phyloP scores from a whole-genome alignment of 37 sponge, comb jelly and placozoan genomes.

The Axinella damicornis region DNA sequence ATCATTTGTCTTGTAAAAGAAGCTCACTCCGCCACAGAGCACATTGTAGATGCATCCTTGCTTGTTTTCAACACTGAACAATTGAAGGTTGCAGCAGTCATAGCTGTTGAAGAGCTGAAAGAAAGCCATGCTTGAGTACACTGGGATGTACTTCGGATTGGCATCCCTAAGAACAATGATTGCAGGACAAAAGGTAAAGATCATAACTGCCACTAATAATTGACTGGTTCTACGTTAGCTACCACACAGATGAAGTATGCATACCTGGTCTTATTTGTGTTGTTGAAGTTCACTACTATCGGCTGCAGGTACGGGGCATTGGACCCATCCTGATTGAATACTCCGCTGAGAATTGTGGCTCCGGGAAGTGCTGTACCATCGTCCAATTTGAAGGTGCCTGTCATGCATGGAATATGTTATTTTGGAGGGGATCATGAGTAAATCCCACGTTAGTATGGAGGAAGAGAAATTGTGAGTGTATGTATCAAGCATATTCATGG shows the following conservation, averaged over 20 bases:
- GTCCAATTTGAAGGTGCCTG: too few relatives aligned
- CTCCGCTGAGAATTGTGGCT: conserved; percentile 24
- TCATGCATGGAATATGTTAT: too few relatives aligned
- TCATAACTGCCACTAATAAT: too few relatives aligned
- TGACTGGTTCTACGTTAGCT: too few relatives aligned
- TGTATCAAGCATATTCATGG: too few relatives aligned
- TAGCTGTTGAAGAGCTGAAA: conserved; percentile 25
- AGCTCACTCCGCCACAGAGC: conserved; percentile 29
- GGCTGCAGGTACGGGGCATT: conserved; percentile 27
- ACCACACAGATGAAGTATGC: too few relatives aligned
- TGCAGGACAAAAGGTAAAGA: not conserved
- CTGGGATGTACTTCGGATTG: not conserved
- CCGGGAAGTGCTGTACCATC: not conserved
- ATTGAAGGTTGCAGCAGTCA: not conserved
- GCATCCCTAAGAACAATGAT: not conserved
- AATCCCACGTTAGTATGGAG: too few relatives aligned
- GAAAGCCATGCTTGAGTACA: not conserved
- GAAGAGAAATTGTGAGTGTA: too few relatives aligned
- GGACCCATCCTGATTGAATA: conserved; percentile 33
- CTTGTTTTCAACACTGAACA: conserved; percentile 17
- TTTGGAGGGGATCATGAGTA: too few relatives aligned
- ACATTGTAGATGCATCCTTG: not conserved
- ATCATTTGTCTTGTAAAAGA: not conserved
- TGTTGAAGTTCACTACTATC: conserved; percentile 5
- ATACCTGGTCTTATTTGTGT: not conserved